Percentiles rank a stretch among this genome's conserved stretches.
Conservation (phyloP, 1,140 invertebrate genomes). For the Globodera ellingtonae region DNA sequence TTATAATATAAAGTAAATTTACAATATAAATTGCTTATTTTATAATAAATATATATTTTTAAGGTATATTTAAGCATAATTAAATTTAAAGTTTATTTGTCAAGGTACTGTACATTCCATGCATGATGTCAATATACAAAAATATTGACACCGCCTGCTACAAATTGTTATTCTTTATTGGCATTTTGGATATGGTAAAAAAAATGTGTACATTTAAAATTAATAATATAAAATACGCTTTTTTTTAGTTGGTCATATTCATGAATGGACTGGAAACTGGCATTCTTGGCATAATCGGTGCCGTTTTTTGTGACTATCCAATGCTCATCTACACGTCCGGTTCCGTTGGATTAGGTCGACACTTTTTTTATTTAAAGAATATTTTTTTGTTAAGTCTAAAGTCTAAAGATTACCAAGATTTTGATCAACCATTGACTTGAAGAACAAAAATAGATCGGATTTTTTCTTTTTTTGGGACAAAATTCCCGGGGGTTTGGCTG, state of each 20-base stretch:
- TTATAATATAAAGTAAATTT: not conserved
- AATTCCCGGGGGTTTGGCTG: too few species aligned
- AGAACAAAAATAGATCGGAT: too few species aligned
- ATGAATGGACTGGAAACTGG: slow-evolving; percentile 28
- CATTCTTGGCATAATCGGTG: slow-evolving; percentile 26
- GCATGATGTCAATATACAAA: slow-evolving; percentile 36
- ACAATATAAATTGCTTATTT: too few species aligned
- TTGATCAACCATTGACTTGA: too few species aligned
- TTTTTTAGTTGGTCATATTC: slow-evolving; percentile 19
- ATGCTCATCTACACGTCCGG: slow-evolving; percentile 29
- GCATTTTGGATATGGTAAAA: slow-evolving; percentile 25
- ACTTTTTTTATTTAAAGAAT: not conserved
- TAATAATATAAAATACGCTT: not conserved
- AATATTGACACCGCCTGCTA: slow-evolving; percentile 34
- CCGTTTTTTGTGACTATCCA: slow-evolving; percentile 32
- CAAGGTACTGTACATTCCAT: slow-evolving; percentile 37
- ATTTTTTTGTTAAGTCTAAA: too few species aligned
- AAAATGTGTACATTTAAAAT: not conserved
- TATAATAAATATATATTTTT: too few species aligned
- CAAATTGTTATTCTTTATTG: slow-evolving; percentile 33
- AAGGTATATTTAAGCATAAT: too few species aligned
- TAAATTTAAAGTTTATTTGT: slow-evolving; percentile 8
- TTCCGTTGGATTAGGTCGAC: slow-evolving; percentile 7
- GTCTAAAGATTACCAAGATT: too few species aligned
- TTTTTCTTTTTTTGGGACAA: too few species aligned